Conservation (phyloP, 2,113 vertebrate genomes). For the Malurus melanocephalus region DNA sequence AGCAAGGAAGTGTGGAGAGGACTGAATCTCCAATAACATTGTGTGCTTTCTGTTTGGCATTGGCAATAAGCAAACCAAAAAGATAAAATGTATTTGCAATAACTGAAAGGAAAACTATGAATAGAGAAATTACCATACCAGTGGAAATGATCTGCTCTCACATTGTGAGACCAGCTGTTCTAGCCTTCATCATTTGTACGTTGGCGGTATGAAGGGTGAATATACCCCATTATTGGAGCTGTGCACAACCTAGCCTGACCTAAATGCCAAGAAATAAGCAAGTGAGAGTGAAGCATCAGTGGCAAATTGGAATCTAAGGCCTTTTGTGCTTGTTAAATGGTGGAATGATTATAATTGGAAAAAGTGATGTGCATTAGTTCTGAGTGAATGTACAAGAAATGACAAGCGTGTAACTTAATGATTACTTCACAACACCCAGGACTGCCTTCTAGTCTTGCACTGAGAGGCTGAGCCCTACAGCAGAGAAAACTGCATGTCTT, state of each 20-base stretch:
- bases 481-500: constrained; percentile 75
- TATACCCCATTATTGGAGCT: constrained; percentile 62
- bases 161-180: constrained; percentile 57
- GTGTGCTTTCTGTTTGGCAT: constrained; percentile 41
- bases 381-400: constrained; percentile 87
- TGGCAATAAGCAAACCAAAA: constrained; percentile 35
- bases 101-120: constrained; percentile 42
- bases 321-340: constrained; percentile 88
- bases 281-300: constrained; percentile 78
- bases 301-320: constrained; percentile 84
- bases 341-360: constrained; percentile 86
- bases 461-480: constrained; percentile 72
- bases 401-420: constrained; percentile 85
- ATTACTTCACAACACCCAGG: constrained; percentile 76
- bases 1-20: not conserved
- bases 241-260: constrained; percentile 67
- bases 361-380: constrained; percentile 88
- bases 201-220: constrained; percentile 61
- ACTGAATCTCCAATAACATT: not conserved
- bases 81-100: constrained; percentile 46
- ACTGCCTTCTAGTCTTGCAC: constrained; percentile 69
- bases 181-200: constrained; percentile 49
- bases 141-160: constrained; percentile 53
- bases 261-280: constrained; percentile 80
- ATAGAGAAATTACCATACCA: constrained; percentile 51